Base-by-base conservation (phyloP, 2,888 invertebrate genomes). In the Lasioglossum zephyrum region DNA sequence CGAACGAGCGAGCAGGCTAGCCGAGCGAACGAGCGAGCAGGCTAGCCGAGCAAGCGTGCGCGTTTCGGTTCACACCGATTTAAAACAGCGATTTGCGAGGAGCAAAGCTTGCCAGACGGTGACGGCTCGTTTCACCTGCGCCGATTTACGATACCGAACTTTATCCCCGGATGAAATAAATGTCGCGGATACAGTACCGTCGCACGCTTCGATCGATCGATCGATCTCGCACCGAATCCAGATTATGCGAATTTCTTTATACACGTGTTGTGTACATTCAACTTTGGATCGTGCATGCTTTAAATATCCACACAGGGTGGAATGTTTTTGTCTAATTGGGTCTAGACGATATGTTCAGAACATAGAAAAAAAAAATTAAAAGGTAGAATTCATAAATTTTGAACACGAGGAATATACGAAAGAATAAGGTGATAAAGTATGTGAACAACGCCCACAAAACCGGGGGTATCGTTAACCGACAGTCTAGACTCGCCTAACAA, bases 11-110 rank as follows among this genome's bases (percentile, higher is more conserved):
- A 53, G 53, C n/a, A n/a, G 22, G 53, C 53, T n/a, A 31, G 60
- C 77, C 78, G 81, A 69, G 75, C 73, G 13, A 4, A 13, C 60
- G 60, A 60, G 60, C 26, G 26, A 60, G 60, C 2, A 26, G 26
- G 13, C 13, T 11, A 26, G 26, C 26, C 26, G 26, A 26, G 13
- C n/a, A 26, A 60, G 60, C 60, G 60, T 60, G 73, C 77, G 70
- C 79, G 66, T 49, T 73, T 86, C 75, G 77, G 80, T 83, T 87
- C 84, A 81, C 87, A 82, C 87, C 86, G 87, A 87, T 87, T 87
- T 75, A 53, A 82, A 85, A 70, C 57, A 57, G 36, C 82, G 85
- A 87, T 87, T 86, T 80, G 83, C 79, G 77, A 76, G 86, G 74
- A n/a, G 53, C 57, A 41, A 47, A 36, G 44, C 26, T 49, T 57